Percentiles rank a stretch among this genome's conserved stretches.
These are phyloP conservation scores for Falco punctatus DNA, from an alignment of 2,113 vertebrate species.

Conservation along the genomic window DNA sequence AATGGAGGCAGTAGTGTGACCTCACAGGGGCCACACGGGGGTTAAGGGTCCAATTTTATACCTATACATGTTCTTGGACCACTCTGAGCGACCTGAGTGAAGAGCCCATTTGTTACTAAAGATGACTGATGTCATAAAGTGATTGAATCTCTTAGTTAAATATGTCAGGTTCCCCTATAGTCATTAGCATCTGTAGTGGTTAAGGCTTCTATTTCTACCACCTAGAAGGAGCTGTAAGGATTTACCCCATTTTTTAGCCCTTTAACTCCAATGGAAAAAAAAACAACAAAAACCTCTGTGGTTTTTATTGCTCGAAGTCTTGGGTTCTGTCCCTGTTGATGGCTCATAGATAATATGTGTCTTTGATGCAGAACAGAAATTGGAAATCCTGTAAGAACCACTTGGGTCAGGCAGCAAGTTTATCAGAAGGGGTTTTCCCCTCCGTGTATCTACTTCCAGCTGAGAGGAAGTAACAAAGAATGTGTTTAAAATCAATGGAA, in stretches of 20 bases:
- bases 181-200: neutral
- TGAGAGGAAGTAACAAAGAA: slow-evolving; percentile 52
- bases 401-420: neutral
- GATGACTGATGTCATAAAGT: neutral
- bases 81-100: neutral
- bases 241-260: neutral
- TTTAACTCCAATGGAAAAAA: neutral
- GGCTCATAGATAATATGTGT: slow-evolving; percentile 4
- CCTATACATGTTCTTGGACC: neutral
- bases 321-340: neutral
- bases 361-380: slow-evolving; percentile 41
- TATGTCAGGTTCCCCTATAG: neutral
- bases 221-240: neutral
- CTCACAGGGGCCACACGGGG: neutral
- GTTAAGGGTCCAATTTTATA: neutral
- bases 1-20: neutral
- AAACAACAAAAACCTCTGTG: neutral
- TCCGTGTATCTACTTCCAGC: slow-evolving; percentile 38
- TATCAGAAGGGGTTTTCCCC: slow-evolving; percentile 41
- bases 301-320: neutral
- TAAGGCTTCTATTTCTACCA: neutral
- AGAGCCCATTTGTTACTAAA: neutral
- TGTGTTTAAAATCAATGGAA: slow-evolving; percentile 60
- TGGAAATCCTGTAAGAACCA: slow-evolving; percentile 26
- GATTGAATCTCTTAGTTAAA: neutral